phyloP scores from a whole-genome alignment of 1,140 invertebrate genomes.

The Drosophila busckii region DNA sequence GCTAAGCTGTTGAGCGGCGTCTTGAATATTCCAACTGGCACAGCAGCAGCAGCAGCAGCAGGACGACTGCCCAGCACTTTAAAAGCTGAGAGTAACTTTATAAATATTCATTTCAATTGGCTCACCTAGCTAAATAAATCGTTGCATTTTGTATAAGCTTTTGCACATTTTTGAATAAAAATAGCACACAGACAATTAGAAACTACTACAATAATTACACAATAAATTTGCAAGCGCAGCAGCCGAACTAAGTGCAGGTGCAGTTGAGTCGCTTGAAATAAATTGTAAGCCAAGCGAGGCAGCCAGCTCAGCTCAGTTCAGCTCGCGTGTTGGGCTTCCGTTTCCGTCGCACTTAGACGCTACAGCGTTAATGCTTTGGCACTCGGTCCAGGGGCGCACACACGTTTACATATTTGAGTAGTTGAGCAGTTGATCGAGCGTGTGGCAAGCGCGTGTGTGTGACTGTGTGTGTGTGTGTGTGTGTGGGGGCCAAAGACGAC shows the following conservation, averaged over 20 bases:
- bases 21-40: neutral
- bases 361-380: constrained; percentile 9
- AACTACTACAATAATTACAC: constrained; percentile 48
- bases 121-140: no score
- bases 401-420: constrained; percentile 45
- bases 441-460: neutral
- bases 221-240: constrained; percentile 41
- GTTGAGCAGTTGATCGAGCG: constrained; percentile 27
- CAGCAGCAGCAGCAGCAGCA: no score
- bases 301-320: no score
- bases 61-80: neutral
- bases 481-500: no score
- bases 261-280: constrained; percentile 51
- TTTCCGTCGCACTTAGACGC: neutral
- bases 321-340: constrained; percentile 8
- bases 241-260: constrained; percentile 2
- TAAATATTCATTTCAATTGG: no score
- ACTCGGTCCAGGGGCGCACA: constrained; percentile 14
- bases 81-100: neutral
- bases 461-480: constrained; percentile 6
- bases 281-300: constrained; percentile 38
- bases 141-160: no score
- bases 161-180: constrained; percentile 20
- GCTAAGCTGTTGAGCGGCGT: neutral
- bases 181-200: constrained; percentile 46